Base-by-base conservation (phyloP, 2,797 vertebrate species). In the Sebastes minor region DNA sequence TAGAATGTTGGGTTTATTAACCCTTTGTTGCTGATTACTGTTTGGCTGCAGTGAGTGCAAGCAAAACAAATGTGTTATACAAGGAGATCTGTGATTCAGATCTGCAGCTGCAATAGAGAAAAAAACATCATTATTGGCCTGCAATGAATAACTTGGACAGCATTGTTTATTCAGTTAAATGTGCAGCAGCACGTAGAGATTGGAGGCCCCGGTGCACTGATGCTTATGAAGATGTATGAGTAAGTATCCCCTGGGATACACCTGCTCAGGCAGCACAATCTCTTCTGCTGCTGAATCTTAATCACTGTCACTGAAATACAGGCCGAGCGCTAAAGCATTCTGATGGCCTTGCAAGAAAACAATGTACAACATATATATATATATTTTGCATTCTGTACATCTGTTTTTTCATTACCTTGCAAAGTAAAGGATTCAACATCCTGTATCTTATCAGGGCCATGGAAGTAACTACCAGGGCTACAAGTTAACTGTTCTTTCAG, bases 171-270 rank as follows among this genome's bases (percentile, higher is more conserved):
- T 86, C 68, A 52, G 53, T 72, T 73, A 69, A 59, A 78, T 78
- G 62, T 46, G 38, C 57, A 28, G 59, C 72, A 32, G 69, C 35
- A 23, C 55, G 32, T 30, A 35, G 30, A 84, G 23, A 77, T 25
- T 16, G 57, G 81, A 59, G 46, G 72, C 55, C 28, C 27, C 3
- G 13, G 63, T 56, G 52, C 56, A 12, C 30, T 38, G 66, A 65
- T 70, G 74, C 55, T 78, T 53, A 85, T 76, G 68, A 85, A 86
- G 81, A 82, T 70, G 46, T 72, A 84, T 83, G 71, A 74, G 32
- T 63, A n/a, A 27, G 59, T 32, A 5, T 80, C 72, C 53, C 56
- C 18, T 22, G 72, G 75, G 75, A 83, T 42, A 63, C 76, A 87
- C 61, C 80, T 81, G 74, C 60, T 57, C 70, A 70, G 59, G 61